These are phyloP conservation scores for Toxotes jaculatrix DNA, from an alignment of 2,113 vertebrate genomes.

Conservation along the genomic window DNA sequence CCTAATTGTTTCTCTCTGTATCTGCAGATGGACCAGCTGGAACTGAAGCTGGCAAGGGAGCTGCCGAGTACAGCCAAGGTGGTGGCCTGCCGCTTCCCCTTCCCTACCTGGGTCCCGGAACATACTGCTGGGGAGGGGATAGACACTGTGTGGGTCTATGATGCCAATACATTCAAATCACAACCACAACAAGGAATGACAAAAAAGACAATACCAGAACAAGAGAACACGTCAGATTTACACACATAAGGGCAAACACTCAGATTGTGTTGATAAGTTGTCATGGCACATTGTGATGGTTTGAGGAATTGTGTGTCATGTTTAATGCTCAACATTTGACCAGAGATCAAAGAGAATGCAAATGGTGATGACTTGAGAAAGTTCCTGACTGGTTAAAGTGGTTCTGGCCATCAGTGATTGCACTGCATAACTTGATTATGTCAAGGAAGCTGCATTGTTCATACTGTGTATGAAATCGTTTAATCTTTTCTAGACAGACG, in stretches of 20 bases:
- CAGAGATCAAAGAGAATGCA: background rate
- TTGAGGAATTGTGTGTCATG: no score
- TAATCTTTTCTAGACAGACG: background rate
- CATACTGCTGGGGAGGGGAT: conserved; percentile 88
- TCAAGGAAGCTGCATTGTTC: background rate
- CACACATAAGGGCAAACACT: background rate
- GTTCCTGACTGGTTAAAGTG: background rate
- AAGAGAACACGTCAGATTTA: conserved; percentile 4
- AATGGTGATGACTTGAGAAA: background rate
- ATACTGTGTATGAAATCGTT: background rate
- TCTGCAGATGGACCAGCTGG: conserved; percentile 91
- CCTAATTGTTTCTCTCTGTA: background rate
- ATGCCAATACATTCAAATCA: conserved; percentile 79
- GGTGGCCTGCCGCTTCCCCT: conserved; percentile 96
- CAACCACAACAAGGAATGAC: conserved; percentile 12
- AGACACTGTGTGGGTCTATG: conserved; percentile 94
- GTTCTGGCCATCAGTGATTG: background rate
- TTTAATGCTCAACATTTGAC: background rate
- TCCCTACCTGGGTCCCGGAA: conserved; percentile 92
- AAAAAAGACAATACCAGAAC: background rate
- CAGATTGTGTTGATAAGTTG: no score
- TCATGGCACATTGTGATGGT: background rate
- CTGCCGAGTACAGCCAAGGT: conserved; percentile 86
- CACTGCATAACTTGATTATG: background rate
- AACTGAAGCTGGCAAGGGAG: conserved; percentile 90